Base-by-base conservation (phyloP, 2,113 vertebrate species). In the Pomatostomus ruficeps region DNA sequence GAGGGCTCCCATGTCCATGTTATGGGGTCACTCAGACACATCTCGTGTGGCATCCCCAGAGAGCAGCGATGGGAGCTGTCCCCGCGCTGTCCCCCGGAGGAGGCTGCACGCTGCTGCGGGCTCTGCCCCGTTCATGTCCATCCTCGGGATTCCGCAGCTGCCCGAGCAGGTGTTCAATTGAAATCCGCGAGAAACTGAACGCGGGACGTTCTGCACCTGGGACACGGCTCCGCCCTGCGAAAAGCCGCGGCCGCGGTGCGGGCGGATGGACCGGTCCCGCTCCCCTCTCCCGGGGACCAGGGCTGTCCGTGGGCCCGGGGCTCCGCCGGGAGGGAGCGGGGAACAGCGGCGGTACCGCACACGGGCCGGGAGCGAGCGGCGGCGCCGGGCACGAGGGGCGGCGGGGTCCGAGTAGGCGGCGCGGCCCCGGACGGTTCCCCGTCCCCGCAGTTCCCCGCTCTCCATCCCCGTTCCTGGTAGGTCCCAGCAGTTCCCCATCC, bases 21-120 rank as follows among this genome's bases (percentile, higher is more conserved):
- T 2, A 9, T 0, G 65, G 57, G 15, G 9, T 12, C 38, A 1
- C 52, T 36, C 20, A 1, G 42, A n/a, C 36, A 22, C 38, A 2
- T 6, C 13, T 28, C 51, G 3, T 6, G 2, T 2, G 5, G 40
- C 13, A 11, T 1, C n/a, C 31, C 3, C 38, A 5, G 29, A 4
- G 22, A 38, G 15, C 26, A 17, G 54, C 18, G 54, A 1, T 3
- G 3, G n/a, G 42, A 18, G 72, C 54, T 24, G 62, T n/a, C 40
- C 29, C 61, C 13, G 13, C 28, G n/a, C n/a, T n/a, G n/a, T n/a
- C n/a, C n/a, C n/a, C n/a, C 11, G 59, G 36, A 29, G 38, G 38
- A 15, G 38, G 29, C 40, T 6, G 14, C 15, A 3, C 9, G 10
- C 40, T 26, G 40, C 31, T 11, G 20, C 3, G 42, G 52, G 40